phyloP scores from a whole-genome alignment of 2,888 invertebrate genomes.

The Limnephilus lunatus region DNA sequence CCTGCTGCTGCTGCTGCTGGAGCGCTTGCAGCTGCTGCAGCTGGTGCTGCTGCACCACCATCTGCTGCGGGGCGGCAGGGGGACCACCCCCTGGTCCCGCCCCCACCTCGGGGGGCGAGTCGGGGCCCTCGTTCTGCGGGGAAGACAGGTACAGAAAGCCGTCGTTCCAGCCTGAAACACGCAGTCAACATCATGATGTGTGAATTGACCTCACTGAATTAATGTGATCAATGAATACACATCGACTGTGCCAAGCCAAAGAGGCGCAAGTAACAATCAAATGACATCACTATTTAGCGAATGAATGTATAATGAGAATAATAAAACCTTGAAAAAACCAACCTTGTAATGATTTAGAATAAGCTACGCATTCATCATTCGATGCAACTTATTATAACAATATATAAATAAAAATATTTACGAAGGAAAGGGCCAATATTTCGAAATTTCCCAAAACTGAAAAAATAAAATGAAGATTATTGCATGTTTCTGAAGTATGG shows the following conservation, averaged over 20 bases:
- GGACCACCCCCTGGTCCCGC: slow-evolving; percentile 69
- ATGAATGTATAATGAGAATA: not conserved
- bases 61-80: slow-evolving; percentile 71
- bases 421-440: not conserved
- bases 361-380: not conserved
- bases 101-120: slow-evolving; percentile 69
- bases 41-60: slow-evolving; percentile 69
- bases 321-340: not conserved
- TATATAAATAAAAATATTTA: not conserved
- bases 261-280: not conserved
- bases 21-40: slow-evolving; percentile 65
- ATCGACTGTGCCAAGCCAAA: not conserved
- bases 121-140: slow-evolving; percentile 60
- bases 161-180: slow-evolving; percentile 64
- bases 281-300: not conserved
- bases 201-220: not conserved
- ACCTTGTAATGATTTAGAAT: not conserved
- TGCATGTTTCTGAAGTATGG: too few relatives aligned
- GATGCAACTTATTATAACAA: not conserved
- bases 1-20: slow-evolving; percentile 64
- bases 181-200: slow-evolving; percentile 30
- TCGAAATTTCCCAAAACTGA: not conserved
- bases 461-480: not conserved
- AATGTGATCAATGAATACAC: not conserved
- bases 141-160: slow-evolving; percentile 61